A percentile compares a stretch with the other conserved stretches of the same genome.
Conservation (phyloP, 2,888 invertebrate species). For the Drosophila mayaguana region DNA sequence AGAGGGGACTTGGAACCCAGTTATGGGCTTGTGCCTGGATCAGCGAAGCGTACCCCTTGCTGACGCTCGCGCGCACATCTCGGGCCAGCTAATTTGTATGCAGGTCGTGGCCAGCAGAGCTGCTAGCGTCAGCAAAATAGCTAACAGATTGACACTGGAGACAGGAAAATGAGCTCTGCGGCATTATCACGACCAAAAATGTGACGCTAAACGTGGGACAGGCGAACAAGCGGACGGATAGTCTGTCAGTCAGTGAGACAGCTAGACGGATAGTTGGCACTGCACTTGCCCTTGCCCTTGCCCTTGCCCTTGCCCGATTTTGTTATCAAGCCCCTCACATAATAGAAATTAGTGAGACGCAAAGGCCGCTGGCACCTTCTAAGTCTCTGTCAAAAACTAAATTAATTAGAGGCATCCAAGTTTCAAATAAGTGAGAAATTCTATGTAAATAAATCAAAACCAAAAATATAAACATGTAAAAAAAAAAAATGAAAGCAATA, state of each 20-base stretch:
- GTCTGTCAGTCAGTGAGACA: neutral
- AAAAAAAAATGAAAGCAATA: slow-evolving; percentile 37
- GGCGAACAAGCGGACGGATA: slow-evolving; percentile 9
- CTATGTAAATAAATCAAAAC: neutral
- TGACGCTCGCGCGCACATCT: neutral
- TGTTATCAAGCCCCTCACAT: slow-evolving; percentile 21
- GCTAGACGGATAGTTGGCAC: slow-evolving; percentile 34
- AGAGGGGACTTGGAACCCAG: slow-evolving; percentile 4
- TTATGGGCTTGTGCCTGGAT: slow-evolving; percentile 8
- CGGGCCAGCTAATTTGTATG: slow-evolving; percentile 55
- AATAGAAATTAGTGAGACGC: slow-evolving; percentile 2
- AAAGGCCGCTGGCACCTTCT: slow-evolving; percentile 42
- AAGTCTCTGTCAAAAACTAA: slow-evolving; percentile 10
- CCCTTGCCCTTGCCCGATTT: slow-evolving; percentile 47
- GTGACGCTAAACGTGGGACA: slow-evolving; percentile 64
- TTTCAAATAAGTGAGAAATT: neutral
- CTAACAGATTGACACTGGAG: slow-evolving; percentile 71
- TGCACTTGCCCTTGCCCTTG: slow-evolving; percentile 41
- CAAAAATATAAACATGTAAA: neutral
- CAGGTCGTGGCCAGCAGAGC: slow-evolving; percentile 29
- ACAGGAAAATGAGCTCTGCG: slow-evolving; percentile 77
- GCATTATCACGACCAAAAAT: slow-evolving; percentile 78
- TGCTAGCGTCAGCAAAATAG: slow-evolving; percentile 47
- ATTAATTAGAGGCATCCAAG: neutral
- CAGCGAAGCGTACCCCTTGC: slow-evolving; percentile 13